A percentile compares a stretch with the other conserved stretches of the same genome.
Evolutionary conservation across 2,888 invertebrate species (phyloP).

Genomic region (Ferrisia virgata): DNA sequence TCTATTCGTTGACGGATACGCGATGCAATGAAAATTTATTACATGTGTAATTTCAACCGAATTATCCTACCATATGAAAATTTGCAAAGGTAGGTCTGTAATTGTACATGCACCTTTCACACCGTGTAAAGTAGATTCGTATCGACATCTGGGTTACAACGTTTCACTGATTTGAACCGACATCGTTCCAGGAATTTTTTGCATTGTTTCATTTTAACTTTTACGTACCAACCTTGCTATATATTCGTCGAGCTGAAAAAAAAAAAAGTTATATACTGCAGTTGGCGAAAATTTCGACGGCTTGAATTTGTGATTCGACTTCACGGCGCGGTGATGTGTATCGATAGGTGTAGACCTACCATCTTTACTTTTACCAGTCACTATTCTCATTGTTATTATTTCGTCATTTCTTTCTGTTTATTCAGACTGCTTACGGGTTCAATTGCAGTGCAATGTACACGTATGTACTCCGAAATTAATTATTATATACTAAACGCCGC

Average conservation of each 20-base stretch:
- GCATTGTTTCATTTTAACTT: neutral
- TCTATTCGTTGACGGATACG: conserved; percentile 12
- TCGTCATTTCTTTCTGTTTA: no score
- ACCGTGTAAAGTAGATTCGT: neutral
- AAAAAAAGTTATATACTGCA: neutral
- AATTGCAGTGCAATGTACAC: no score
- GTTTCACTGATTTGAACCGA: neutral
- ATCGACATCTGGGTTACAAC: neutral
- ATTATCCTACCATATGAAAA: neutral
- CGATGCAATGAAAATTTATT: conserved; percentile 22
- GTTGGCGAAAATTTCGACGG: neutral
- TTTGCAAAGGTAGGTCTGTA: neutral
- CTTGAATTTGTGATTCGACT: neutral
- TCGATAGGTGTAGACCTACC: no score
- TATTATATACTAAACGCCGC: no score
- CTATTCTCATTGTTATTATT: no score
- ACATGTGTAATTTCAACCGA: conserved; percentile 25
- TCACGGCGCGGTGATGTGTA: neutral
- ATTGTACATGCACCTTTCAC: conserved; percentile 14
- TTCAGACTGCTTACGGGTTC: no score
- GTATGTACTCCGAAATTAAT: no score
- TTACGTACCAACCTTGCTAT: neutral
- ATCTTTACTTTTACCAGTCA: no score
- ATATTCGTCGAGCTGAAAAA: neutral
- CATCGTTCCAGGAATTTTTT: neutral